Evolutionary conservation across 2,113 vertebrate species (phyloP).

Genomic region (Tinamus guttatus): DNA sequence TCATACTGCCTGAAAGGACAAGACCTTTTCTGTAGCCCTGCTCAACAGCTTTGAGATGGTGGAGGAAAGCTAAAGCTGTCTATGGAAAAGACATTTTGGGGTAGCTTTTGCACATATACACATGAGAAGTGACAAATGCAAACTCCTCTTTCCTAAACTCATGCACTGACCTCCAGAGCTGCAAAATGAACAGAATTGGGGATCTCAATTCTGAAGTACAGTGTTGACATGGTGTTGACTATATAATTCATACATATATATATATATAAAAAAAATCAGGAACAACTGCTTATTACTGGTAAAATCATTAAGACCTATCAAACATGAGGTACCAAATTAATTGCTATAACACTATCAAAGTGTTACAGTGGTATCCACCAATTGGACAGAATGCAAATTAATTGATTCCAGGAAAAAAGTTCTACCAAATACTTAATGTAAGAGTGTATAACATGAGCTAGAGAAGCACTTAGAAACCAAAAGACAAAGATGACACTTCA

Average conservation of each 20-base stretch:
- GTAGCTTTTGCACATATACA: background rate
- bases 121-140: background rate
- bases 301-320: background rate
- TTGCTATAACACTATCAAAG: background rate
- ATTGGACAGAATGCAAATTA: background rate
- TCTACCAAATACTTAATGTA: background rate
- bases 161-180: background rate
- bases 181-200: background rate
- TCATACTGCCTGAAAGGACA: background rate
- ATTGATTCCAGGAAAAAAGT: background rate
- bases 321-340: conserved; percentile 42
- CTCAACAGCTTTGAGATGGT: background rate
- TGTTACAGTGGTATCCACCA: background rate
- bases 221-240: background rate
- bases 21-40: background rate
- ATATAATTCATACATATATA: background rate
- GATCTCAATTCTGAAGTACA: background rate
- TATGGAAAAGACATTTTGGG: background rate
- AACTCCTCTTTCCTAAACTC: background rate
- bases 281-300: background rate
- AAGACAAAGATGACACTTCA: background rate
- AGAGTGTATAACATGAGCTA: conserved; percentile 2
- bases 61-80: background rate
- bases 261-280: no score
- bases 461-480: conserved; percentile 19